Percentiles rank a stretch among this genome's conserved stretches.
These are phyloP conservation scores for Hypercompe scribonia DNA, from an alignment of 2,888 invertebrate genomes.

Conservation along the genomic window DNA sequence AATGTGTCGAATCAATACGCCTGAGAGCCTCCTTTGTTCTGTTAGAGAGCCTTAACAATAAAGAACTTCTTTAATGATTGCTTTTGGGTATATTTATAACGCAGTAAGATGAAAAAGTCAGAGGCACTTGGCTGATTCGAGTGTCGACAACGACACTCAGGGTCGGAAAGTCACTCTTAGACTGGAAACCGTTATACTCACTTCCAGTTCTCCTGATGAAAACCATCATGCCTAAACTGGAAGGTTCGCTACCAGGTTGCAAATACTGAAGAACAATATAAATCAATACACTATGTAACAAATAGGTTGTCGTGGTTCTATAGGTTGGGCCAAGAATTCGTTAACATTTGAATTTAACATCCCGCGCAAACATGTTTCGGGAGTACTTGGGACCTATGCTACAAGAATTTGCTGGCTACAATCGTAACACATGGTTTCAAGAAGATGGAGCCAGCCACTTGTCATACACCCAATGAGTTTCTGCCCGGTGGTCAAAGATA, in stretches of 20 bases:
- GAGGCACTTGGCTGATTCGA: neutral
- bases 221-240: neutral
- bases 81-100: neutral
- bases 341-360: no score
- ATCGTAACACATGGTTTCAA: no score
- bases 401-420: no score
- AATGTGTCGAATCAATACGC: slow-evolving; percentile 4
- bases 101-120: neutral
- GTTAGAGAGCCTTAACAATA: neutral
- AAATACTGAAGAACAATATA: neutral
- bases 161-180: neutral
- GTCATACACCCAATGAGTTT: no score
- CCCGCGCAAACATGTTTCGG: no score
- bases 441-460: no score
- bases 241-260: neutral
- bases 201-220: neutral
- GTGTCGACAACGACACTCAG: neutral
- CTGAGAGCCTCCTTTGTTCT: neutral
- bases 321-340: no score
- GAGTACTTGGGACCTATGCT: no score
- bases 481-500: no score
- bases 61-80: neutral
- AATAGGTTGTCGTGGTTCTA: no score
- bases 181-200: neutral
- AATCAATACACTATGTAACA: neutral